Evolutionary conservation across 2,797 vertebrate species (phyloP), one percentile per base, ranked within the genome.

Genomic region (Thaleichthys pacificus): DNA sequence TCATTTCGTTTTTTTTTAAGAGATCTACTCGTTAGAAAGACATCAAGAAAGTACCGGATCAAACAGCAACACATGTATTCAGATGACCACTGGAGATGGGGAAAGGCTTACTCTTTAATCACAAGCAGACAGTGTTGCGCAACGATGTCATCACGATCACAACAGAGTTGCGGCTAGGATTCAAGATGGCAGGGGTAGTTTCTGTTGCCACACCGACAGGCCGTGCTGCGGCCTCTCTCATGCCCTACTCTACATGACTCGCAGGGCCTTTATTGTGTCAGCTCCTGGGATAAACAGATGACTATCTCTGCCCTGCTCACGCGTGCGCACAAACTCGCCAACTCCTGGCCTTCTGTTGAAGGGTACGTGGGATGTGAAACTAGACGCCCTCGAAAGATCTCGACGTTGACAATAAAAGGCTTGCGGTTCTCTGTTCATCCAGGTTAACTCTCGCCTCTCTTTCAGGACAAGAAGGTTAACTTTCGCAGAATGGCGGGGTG

Each of bases 121-220:
- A 28, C 42, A 9, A 61, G 2, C 4, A 73, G 35, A 4, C 74
- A 66, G 68, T 22, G 76, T 69, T 64, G 49, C 47, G 69, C 32
- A 57, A 30, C 21, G 15, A 42, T 68, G 22, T 57, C 62, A 21
- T 72, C 6, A 14, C 3, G 61, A 11, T 51, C 54, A 73, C 28
- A 19, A 32, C 22, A 61, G 3, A 64, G 38, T 69, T 71, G 72
- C 76, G 76, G 60, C 70, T 67, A 11, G 3, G 66, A 66, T 56
- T 71, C 67, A 8, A 3, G 64, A 66, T 57, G 76, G 75, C 79
- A 69, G 28, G 66, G 77, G 73, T 71, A 61, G 75, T 70, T 86
- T 86, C n/a, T 1, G 60, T 83, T 76, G 75, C 77, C 28, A 49
- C 21, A 12, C 21, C 72, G 22, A 70, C 61, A 69, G 32, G 2